Evolutionary conservation across 2,888 invertebrate species (phyloP).

Genomic region (Melangyna quadrimaculata): DNA sequence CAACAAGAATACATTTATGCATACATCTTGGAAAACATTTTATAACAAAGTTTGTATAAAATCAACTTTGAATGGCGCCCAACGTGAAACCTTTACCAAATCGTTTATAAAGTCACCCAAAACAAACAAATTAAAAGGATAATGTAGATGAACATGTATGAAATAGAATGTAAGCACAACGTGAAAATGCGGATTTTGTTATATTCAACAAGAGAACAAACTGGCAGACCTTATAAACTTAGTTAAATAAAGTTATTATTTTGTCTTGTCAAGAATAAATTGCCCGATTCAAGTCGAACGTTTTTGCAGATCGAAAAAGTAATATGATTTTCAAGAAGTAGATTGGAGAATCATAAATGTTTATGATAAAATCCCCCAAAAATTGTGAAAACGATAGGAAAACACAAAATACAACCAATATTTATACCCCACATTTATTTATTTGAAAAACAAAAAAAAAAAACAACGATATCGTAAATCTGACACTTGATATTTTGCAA

Average conservation of each 20-base stretch:
- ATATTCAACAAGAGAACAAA: background rate
- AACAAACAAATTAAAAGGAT: background rate
- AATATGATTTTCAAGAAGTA: background rate
- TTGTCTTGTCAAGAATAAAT: constrained; percentile 1
- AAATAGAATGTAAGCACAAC: background rate
- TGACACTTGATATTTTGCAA: constrained; percentile 53
- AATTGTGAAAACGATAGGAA: background rate
- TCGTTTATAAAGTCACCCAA: background rate
- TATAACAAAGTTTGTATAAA: background rate
- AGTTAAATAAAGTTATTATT: background rate
- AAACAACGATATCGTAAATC: constrained; percentile 31
- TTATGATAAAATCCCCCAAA: background rate
- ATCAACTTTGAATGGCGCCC: background rate
- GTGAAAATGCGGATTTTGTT: too few relatives aligned
- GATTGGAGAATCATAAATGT: constrained; percentile 13
- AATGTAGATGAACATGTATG: too few relatives aligned
- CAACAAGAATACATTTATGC: background rate
- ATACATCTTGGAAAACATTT: background rate
- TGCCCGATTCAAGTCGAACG: background rate
- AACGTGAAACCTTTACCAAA: background rate
- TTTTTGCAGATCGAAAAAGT: background rate
- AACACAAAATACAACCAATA: constrained; percentile 10
- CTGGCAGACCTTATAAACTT: background rate
- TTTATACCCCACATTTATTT: background rate
- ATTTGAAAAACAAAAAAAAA: background rate